phyloP scores from a whole-genome alignment of 1,140 invertebrate species.

The Samia ricini region DNA sequence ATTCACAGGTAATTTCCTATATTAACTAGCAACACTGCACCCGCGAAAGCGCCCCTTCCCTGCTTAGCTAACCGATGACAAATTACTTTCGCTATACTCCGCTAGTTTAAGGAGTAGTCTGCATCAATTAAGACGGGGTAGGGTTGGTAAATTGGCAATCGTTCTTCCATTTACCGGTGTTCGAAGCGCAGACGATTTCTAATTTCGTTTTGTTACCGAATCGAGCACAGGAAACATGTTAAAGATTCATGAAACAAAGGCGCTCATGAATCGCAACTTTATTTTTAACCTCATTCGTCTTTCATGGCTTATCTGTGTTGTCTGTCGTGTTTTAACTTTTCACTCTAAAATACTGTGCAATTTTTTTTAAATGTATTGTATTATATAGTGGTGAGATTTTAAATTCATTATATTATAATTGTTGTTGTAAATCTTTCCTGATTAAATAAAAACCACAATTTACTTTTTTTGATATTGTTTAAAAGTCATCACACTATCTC shows the following conservation, averaged over 20 bases:
- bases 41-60: slow-evolving; percentile 20
- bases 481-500: too few species aligned
- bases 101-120: slow-evolving; percentile 66
- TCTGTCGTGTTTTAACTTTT: too few species aligned
- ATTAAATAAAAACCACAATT: too few species aligned
- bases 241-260: background rate
- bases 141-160: slow-evolving; percentile 74
- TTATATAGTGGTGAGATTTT: too few species aligned
- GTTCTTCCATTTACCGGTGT: slow-evolving; percentile 66
- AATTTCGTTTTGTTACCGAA: slow-evolving; percentile 45
- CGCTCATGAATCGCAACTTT: background rate
- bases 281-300: background rate
- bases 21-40: slow-evolving; percentile 3
- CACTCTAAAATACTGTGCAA: too few species aligned
- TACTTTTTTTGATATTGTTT: too few species aligned
- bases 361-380: too few species aligned
- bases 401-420: too few species aligned
- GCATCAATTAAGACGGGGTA: slow-evolving; percentile 70
- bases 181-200: slow-evolving; percentile 59
- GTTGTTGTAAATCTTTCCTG: too few species aligned
- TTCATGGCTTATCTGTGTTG: background rate
- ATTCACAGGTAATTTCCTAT: background rate
- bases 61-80: slow-evolving; percentile 74
- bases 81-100: slow-evolving; percentile 64
- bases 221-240: background rate